These are phyloP conservation scores for Harpalus rufipes DNA, from an alignment of 2,888 invertebrate species.

Conservation along the genomic window DNA sequence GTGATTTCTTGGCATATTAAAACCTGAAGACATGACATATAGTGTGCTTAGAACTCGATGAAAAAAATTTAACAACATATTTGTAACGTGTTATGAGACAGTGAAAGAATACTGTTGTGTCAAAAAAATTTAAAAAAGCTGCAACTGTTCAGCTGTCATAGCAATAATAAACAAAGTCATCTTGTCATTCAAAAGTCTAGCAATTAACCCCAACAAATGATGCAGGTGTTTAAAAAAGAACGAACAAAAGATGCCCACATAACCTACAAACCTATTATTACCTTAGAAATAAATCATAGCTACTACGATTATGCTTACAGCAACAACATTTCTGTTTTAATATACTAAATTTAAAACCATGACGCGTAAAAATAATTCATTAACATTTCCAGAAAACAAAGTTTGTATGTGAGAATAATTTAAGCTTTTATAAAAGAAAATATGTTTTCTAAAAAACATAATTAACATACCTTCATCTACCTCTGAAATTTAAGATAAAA, in stretches of 20 bases:
- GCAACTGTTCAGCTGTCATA: conserved; percentile 41
- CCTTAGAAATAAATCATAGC: conserved; percentile 25
- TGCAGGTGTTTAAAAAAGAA: conserved; percentile 60
- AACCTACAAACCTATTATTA: conserved; percentile 55
- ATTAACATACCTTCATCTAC: conserved; percentile 68
- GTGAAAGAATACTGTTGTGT: conserved; percentile 44
- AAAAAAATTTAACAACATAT: conserved; percentile 47
- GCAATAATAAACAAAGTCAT: conserved; percentile 34
- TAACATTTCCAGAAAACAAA: conserved; percentile 46
- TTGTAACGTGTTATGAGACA: conserved; percentile 45
- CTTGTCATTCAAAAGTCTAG: not conserved
- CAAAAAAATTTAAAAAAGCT: conserved; percentile 41
- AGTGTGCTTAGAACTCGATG: conserved; percentile 41
- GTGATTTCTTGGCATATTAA: conserved; percentile 80
- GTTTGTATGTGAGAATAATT: conserved; percentile 62
- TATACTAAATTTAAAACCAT: conserved; percentile 66
- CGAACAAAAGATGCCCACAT: conserved; percentile 57
- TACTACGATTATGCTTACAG: conserved; percentile 26
- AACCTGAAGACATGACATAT: conserved; percentile 73
- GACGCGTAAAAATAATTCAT: conserved; percentile 66
- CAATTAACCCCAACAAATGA: conserved; percentile 41
- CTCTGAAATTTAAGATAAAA: conserved; percentile 67
- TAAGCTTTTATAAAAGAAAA: conserved; percentile 44
- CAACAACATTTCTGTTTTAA: conserved; percentile 21
- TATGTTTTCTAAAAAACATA: conserved; percentile 42